Percentiles rank a stretch among this genome's conserved stretches.
Conservation (phyloP, 2,113 vertebrate genomes). For the Alectura lathami region DNA sequence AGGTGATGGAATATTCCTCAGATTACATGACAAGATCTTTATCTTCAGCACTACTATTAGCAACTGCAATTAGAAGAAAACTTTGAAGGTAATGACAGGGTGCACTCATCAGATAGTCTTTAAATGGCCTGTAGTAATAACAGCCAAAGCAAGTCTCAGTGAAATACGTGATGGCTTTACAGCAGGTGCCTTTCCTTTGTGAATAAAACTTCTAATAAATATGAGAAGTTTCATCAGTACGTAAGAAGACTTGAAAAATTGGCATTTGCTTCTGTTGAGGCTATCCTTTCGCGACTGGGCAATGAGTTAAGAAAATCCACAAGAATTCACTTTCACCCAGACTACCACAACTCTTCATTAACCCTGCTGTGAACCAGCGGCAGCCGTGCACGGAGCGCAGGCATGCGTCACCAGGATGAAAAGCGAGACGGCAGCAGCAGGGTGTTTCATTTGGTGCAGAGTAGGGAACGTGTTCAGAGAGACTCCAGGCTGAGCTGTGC, state of each 20-base stretch:
- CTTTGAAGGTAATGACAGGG: not conserved
- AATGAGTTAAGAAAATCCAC: not conserved
- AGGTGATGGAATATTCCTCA: not conserved
- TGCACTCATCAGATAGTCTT: not conserved
- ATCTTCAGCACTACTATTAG: not conserved
- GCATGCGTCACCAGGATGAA: not conserved
- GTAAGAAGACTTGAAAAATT: not conserved
- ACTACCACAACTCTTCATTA: not conserved
- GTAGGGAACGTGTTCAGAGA: not conserved
- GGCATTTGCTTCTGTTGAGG: not conserved
- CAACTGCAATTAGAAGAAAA: not conserved
- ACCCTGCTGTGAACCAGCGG: not conserved
- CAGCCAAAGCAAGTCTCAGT: not conserved
- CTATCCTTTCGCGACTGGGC: not conserved
- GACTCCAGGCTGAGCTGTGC: not conserved
- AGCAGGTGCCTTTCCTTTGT: not conserved
- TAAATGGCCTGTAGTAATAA: not conserved
- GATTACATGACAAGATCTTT: not conserved
- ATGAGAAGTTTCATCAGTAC: not conserved
- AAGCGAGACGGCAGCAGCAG: not conserved
- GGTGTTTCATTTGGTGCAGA: not conserved
- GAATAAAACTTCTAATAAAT: not conserved
- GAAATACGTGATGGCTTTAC: not conserved
- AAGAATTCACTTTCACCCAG: not conserved
- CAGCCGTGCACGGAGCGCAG: not conserved